Evolutionary conservation across 2,888 invertebrate species (phyloP).

Genomic region (Nowickia ferox): DNA sequence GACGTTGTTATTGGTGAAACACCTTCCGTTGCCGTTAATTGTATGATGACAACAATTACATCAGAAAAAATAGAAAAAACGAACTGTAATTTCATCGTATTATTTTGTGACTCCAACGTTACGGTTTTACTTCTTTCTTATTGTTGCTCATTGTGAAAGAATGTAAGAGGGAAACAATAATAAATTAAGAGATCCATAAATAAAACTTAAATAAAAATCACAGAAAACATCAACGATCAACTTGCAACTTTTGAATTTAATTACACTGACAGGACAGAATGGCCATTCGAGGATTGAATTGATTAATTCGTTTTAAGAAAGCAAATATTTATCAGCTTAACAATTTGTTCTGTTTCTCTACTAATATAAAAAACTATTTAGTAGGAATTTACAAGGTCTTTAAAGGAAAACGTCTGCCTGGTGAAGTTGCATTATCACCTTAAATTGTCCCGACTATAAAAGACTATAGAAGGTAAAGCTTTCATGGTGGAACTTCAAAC

Average conservation of each 20-base stretch:
- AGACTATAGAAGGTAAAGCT: too few relatives aligned
- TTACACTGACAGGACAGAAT: conserved; percentile 7
- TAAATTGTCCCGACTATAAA: too few relatives aligned
- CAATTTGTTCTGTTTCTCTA: too few relatives aligned
- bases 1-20: conserved; percentile 27
- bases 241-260: not conserved
- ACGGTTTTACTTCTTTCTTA: conserved; percentile 26
- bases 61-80: not conserved
- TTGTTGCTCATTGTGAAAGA: conserved; percentile 12
- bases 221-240: conserved; percentile 21
- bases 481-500: too few relatives aligned
- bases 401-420: too few relatives aligned
- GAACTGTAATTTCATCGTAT: conserved; percentile 34
- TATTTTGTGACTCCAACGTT: conserved; percentile 34
- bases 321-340: too few relatives aligned
- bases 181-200: conserved; percentile 52
- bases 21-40: conserved; percentile 56
- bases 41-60: conserved; percentile 26
- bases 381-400: too few relatives aligned
- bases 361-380: too few relatives aligned
- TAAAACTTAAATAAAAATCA: conserved; percentile 15
- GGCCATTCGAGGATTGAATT: not conserved
- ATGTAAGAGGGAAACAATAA: conserved; percentile 28
- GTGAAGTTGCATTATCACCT: too few relatives aligned
- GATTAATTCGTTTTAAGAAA: too few relatives aligned